phyloP scores from a whole-genome alignment of 37 sponge, comb jelly and placozoan species.

The Mnemiopsis leidyi region DNA sequence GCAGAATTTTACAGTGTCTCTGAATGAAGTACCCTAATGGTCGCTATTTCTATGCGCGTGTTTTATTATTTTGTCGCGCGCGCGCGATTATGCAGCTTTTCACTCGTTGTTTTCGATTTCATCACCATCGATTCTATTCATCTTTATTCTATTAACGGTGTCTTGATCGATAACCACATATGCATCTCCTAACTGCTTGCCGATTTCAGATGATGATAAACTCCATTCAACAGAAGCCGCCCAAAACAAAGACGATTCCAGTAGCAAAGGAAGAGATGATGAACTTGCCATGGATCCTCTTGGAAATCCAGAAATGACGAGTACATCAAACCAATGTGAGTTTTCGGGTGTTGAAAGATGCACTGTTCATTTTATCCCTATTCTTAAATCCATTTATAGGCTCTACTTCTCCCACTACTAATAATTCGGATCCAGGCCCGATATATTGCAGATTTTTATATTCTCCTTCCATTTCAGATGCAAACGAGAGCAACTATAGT shows the following conservation, averaged over 20 bases:
- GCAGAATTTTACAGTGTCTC: background rate
- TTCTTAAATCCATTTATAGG: too few relatives aligned
- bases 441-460: background rate
- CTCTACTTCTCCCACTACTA: too few relatives aligned
- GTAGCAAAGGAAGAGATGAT: background rate
- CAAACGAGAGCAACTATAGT: conserved; percentile 55
- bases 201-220: conserved; percentile 61
- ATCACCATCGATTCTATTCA: too few relatives aligned
- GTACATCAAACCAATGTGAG: background rate
- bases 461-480: background rate
- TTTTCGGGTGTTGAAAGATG: too few relatives aligned
- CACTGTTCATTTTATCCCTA: too few relatives aligned
- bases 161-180: too few relatives aligned
- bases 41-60: background rate
- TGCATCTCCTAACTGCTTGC: too few relatives aligned
- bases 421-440: background rate
- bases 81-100: background rate
- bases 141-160: too few relatives aligned
- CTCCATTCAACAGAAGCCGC: conserved; percentile 54
- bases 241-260: background rate
- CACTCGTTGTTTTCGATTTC: background rate
- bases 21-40: background rate
- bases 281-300: conserved; percentile 39
- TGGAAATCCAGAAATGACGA: conserved; percentile 28
- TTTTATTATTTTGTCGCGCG: background rate